Conservation (phyloP, 2,888 invertebrate genomes). For the Dasypogon diadema region DNA sequence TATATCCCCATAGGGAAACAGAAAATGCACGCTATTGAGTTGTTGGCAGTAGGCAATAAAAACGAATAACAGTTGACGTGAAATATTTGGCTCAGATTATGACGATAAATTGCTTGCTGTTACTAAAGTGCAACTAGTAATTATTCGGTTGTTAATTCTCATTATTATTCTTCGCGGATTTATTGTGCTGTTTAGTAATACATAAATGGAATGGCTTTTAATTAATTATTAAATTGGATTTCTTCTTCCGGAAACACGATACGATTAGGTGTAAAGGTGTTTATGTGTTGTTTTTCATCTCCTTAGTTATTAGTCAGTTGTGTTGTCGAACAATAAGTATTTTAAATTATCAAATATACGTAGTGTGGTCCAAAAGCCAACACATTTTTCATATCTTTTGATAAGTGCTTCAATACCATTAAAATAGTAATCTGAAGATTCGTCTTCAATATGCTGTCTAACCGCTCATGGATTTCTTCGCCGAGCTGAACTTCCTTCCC, state of each 20-base stretch:
- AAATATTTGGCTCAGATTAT: background rate
- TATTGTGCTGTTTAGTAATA: background rate
- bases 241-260: background rate
- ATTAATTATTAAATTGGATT: background rate
- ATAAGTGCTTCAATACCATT: too few relatives aligned
- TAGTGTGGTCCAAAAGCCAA: too few relatives aligned
- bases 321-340: too few relatives aligned
- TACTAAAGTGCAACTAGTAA: background rate
- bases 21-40: background rate
- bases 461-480: too few relatives aligned
- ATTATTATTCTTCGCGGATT: background rate
- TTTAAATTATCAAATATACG: too few relatives aligned
- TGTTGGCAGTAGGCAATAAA: background rate
- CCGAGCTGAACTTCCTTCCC: too few relatives aligned
- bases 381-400: too few relatives aligned
- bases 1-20: background rate
- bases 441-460: too few relatives aligned
- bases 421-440: too few relatives aligned
- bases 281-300: too few relatives aligned
- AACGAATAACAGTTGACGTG: too few relatives aligned
- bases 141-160: background rate
- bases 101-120: background rate
- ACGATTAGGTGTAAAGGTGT: background rate
- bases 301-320: too few relatives aligned
- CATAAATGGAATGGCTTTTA: background rate